Percentiles rank a stretch among this genome's conserved stretches.
Conservation (phyloP, 2,888 invertebrate genomes). For the Xanthostigma xanthostigma region DNA sequence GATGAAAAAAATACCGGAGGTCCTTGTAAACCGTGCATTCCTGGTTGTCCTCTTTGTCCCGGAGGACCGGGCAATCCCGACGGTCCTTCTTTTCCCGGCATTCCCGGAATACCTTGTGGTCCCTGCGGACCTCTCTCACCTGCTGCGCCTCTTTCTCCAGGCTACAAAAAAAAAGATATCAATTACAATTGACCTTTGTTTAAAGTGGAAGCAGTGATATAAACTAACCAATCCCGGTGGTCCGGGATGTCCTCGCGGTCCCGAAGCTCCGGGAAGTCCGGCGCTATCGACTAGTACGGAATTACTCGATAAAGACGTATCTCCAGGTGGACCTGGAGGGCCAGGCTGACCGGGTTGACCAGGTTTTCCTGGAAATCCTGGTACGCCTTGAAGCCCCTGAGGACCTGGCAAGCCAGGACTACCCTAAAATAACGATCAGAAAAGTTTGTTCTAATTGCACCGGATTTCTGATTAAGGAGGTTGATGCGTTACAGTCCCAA, state of each 20-base stretch:
- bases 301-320: conserved; percentile 18
- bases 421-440: conserved; percentile 8
- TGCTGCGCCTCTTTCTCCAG: conserved; percentile 38
- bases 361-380: conserved; percentile 23
- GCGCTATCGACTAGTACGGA: conserved; percentile 16
- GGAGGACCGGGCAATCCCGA: conserved; percentile 41
- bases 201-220: background rate
- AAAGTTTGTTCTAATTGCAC: background rate
- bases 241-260: conserved; percentile 39
- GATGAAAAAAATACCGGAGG: conserved; percentile 26
- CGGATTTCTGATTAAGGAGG: no score
- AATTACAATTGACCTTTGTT: background rate
- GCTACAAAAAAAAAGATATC: conserved; percentile 23
- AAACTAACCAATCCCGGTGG: conserved; percentile 33
- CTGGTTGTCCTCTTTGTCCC: conserved; percentile 42
- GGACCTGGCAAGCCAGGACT: conserved; percentile 18
- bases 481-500: no score
- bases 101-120: conserved; percentile 38
- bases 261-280: conserved; percentile 31
- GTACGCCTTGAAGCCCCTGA: conserved; percentile 21
- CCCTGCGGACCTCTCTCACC: conserved; percentile 42
- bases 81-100: conserved; percentile 38
- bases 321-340: conserved; percentile 21
- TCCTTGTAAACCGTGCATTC: conserved; percentile 43
- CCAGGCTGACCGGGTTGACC: conserved; percentile 34